phyloP scores from a whole-genome alignment of 2,797 vertebrate genomes.

The Eurystomus glaucurus region DNA sequence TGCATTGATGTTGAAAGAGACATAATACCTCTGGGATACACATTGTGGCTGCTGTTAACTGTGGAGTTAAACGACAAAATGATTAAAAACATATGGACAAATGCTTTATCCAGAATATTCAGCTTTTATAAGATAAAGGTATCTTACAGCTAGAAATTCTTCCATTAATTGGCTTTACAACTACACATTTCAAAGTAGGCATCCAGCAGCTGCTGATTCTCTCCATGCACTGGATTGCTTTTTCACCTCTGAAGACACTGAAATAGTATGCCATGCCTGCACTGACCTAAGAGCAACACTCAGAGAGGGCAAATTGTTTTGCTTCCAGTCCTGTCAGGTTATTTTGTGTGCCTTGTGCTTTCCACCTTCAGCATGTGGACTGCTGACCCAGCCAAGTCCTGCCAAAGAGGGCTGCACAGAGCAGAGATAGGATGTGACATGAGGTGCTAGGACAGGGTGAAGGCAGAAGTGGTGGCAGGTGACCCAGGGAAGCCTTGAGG shows the following conservation, averaged over 20 bases:
- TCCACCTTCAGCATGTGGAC: not conserved
- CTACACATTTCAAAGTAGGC: not conserved
- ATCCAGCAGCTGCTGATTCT: not conserved
- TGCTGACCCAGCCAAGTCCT: not conserved
- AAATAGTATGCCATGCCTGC: not conserved
- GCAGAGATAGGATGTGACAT: accelerated
- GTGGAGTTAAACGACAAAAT: not conserved
- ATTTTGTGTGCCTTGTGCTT: not conserved
- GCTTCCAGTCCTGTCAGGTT: not conserved
- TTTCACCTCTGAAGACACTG: not conserved
- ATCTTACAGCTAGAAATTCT: not conserved
- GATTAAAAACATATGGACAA: not conserved
- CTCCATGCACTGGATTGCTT: not conserved
- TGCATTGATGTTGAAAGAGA: not conserved
- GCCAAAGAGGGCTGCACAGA: accelerated
- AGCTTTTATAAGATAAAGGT: not conserved
- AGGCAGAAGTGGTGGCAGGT: not conserved
- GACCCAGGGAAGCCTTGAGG: not conserved
- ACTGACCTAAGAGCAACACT: not conserved
- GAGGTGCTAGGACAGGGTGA: not conserved
- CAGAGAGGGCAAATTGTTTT: not conserved
- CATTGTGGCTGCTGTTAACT: not conserved
- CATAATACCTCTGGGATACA: not conserved
- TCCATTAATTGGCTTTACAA: not conserved
- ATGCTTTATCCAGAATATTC: not conserved